Percentiles rank a stretch among this genome's conserved stretches.
Conservation (phyloP, 2,113 vertebrate genomes). For the Phaethon lepturus region DNA sequence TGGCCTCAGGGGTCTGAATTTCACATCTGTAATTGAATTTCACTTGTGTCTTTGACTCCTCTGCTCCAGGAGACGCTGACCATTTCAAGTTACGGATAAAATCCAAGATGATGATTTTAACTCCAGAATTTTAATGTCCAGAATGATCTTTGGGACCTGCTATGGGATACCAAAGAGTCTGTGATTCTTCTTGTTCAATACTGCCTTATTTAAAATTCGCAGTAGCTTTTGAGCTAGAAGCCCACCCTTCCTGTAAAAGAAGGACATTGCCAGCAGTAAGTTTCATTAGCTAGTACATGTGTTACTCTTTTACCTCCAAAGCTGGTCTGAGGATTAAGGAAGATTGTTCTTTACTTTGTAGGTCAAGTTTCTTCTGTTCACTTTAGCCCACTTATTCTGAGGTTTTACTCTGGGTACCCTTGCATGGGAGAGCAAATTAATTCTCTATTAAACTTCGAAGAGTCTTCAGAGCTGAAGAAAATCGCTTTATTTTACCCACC, state of each 20-base stretch:
- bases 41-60: background rate
- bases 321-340: background rate
- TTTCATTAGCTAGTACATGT: background rate
- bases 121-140: background rate
- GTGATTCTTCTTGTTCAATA: background rate
- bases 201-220: background rate
- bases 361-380: background rate
- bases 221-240: background rate
- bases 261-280: background rate
- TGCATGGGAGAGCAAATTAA: background rate
- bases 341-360: background rate
- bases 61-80: background rate
- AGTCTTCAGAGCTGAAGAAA: background rate
- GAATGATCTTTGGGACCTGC: background rate
- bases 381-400: background rate
- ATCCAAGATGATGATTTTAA: background rate
- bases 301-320: background rate
- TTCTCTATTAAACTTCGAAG: background rate
- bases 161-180: background rate
- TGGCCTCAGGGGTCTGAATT: background rate
- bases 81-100: background rate
- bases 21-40: background rate
- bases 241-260: background rate
- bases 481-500: background rate
- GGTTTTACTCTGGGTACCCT: background rate